phyloP scores from a whole-genome alignment of 2,113 vertebrate genomes.

The Dinomys branickii region DNA sequence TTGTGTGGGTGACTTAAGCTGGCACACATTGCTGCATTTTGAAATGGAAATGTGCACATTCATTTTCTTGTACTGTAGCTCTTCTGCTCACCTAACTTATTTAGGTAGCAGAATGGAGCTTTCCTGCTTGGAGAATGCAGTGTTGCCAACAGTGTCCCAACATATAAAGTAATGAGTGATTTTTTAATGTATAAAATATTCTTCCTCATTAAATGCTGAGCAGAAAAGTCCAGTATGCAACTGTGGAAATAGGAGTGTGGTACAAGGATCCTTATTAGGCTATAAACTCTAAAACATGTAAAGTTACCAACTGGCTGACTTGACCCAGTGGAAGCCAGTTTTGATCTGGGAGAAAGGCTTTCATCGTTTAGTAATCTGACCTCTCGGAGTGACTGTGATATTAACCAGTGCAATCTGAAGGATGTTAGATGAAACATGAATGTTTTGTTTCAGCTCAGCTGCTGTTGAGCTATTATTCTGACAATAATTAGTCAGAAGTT shows the following conservation, averaged over 20 bases:
- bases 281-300: neutral
- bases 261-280: neutral
- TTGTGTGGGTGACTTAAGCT: neutral
- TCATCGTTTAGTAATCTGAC: conserved; percentile 27
- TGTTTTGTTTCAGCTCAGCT: conserved; percentile 6
- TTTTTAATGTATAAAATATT: neutral
- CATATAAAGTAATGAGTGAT: neutral
- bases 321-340: neutral
- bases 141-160: neutral
- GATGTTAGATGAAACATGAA: neutral
- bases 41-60: neutral
- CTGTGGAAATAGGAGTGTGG: neutral
- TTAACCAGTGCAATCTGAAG: neutral
- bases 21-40: neutral
- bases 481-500: conserved; percentile 55
- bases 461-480: conserved; percentile 36
- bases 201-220: neutral
- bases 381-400: neutral
- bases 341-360: neutral
- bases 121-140: neutral
- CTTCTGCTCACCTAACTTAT: neutral
- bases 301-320: neutral
- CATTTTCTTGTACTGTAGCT: neutral
- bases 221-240: neutral
- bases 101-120: neutral